Conservation (phyloP, 2,113 vertebrate genomes). For the Ailurus styani region DNA sequence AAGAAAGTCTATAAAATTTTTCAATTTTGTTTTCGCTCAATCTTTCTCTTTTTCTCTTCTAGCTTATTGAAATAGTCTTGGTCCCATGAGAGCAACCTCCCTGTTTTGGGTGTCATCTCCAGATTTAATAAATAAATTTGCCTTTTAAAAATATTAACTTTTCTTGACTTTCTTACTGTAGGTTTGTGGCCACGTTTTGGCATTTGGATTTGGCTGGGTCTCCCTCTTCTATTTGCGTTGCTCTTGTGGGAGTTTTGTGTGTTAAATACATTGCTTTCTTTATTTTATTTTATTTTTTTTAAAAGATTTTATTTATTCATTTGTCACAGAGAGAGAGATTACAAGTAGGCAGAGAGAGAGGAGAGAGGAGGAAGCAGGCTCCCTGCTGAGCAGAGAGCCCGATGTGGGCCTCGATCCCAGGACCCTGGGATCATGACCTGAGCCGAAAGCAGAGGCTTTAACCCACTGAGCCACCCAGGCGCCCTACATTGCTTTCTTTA, state of each 20-base stretch:
- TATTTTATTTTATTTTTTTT: no score
- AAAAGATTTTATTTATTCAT: no score
- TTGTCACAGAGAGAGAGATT: no score
- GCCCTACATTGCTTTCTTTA: not conserved
- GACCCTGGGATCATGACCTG: no score
- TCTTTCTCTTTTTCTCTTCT: not conserved
- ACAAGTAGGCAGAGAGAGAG: no score
- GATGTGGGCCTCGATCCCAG: no score
- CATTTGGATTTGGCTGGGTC: not conserved
- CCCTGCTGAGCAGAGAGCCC: no score
- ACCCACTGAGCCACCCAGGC: no score
- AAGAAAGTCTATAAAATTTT: not conserved
- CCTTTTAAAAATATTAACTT: not conserved
- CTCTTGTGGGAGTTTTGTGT: not conserved
- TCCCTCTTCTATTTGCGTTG: not conserved
- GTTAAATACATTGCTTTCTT: not conserved
- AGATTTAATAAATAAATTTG: not conserved
- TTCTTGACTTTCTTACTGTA: not conserved
- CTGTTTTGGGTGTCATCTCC: not conserved
- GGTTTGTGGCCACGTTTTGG: not conserved
- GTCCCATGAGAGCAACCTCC: not conserved
- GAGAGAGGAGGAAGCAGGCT: no score
- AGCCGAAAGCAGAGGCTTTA: no score
- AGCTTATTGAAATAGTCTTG: not conserved
- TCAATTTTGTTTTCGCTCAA: not conserved